phyloP scores from a whole-genome alignment of 1,140 invertebrate species.

The Carcinoscorpius rotundicauda region DNA sequence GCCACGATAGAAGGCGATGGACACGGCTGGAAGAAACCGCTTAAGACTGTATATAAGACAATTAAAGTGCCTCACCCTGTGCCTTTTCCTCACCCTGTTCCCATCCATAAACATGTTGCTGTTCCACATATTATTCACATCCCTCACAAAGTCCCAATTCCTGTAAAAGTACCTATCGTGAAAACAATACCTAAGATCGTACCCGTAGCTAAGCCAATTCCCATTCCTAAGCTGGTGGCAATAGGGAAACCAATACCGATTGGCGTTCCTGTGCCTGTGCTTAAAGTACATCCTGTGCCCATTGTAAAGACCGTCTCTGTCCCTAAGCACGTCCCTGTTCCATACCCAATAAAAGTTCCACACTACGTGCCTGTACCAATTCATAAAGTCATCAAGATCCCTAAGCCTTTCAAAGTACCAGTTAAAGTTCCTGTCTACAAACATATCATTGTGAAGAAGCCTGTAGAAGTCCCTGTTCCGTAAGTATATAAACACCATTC shows the following conservation, averaged over 20 bases:
- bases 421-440: constrained; percentile 29
- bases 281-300: constrained; percentile 26
- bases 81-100: constrained; percentile 25
- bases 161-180: constrained; percentile 24
- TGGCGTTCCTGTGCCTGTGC: constrained; percentile 26
- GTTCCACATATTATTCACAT: constrained; percentile 25
- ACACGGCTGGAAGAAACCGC: too few species aligned
- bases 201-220: constrained; percentile 26
- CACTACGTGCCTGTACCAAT: constrained; percentile 27
- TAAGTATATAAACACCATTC: constrained; percentile 16
- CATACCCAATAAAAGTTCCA: constrained; percentile 26
- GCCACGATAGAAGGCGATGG: too few species aligned
- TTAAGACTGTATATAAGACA: too few species aligned
- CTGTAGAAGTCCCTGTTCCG: constrained; percentile 27
- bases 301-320: constrained; percentile 25
- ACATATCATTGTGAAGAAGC: constrained; percentile 28
- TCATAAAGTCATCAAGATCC: constrained; percentile 27
- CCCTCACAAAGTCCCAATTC: constrained; percentile 26
- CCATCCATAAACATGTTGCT: constrained; percentile 23
- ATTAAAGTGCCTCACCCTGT: constrained; percentile 25
- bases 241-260: constrained; percentile 25
- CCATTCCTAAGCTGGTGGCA: constrained; percentile 26
- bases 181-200: constrained; percentile 25
- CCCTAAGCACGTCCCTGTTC: constrained; percentile 21
- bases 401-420: constrained; percentile 25